phyloP scores from a whole-genome alignment of 2,888 invertebrate genomes.

The Melieria omissa region DNA sequence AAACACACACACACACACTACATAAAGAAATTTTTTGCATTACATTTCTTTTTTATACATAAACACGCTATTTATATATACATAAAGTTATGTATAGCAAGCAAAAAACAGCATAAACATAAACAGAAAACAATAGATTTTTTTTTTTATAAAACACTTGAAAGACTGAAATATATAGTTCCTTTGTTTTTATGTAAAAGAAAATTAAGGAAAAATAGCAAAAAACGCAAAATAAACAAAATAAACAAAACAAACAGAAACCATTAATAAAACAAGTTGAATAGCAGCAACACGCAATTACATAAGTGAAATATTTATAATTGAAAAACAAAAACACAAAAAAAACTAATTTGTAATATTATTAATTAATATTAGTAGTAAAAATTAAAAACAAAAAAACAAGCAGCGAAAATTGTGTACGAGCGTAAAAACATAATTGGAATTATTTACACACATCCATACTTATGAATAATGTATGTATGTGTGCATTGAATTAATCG shows the following conservation, averaged over 20 bases:
- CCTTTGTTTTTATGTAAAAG: slow-evolving; percentile 68
- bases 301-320: no score
- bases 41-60: neutral
- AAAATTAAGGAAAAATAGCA: slow-evolving; percentile 34
- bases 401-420: no score
- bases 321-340: no score
- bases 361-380: no score
- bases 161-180: slow-evolving; percentile 68
- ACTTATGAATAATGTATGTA: slow-evolving; percentile 1
- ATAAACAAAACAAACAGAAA: slow-evolving; percentile 46
- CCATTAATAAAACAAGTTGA: neutral
- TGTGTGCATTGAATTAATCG: neutral
- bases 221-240: slow-evolving; percentile 47
- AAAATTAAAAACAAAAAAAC: no score
- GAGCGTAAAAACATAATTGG: slow-evolving; percentile 61
- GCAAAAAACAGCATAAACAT: slow-evolving; percentile 2
- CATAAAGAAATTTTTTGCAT: slow-evolving; percentile 35
- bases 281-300: no score
- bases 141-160: slow-evolving; percentile 59
- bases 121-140: slow-evolving; percentile 52
- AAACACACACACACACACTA: slow-evolving; percentile 39
- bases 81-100: slow-evolving; percentile 9
- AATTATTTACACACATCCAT: slow-evolving; percentile 50
- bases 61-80: neutral
- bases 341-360: no score